Conservation (phyloP, 2,888 invertebrate genomes). For the Torymus tubicola region DNA sequence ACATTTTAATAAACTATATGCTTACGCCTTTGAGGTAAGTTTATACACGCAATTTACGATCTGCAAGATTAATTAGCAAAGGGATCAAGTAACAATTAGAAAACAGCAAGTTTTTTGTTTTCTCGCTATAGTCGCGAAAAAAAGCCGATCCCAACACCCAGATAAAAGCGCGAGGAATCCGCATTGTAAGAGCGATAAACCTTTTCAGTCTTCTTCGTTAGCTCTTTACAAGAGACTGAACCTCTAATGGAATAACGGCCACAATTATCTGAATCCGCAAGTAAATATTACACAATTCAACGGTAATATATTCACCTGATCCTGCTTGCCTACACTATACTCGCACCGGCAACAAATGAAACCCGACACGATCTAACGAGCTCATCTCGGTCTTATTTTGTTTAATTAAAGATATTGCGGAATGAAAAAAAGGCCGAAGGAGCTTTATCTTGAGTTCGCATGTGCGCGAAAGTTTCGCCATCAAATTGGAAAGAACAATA, state of each 20-base stretch:
- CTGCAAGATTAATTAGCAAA: too few relatives aligned
- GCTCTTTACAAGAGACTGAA: too few relatives aligned
- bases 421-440: neutral
- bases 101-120: too few relatives aligned
- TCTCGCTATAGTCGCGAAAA: too few relatives aligned
- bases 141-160: too few relatives aligned
- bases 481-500: slow-evolving; percentile 14
- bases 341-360: slow-evolving; percentile 7
- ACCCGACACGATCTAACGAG: slow-evolving; percentile 28
- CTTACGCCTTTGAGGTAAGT: too few relatives aligned
- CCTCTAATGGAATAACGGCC: slow-evolving; percentile 16
- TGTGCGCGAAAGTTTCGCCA: too few relatives aligned
- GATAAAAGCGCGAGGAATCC: too few relatives aligned
- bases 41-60: too few relatives aligned
- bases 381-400: slow-evolving; percentile 19
- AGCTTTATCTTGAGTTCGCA: too few relatives aligned
- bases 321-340: neutral
- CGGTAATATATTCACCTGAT: slow-evolving; percentile 22
- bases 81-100: too few relatives aligned
- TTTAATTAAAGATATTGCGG: slow-evolving; percentile 21
- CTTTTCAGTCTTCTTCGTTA: neutral
- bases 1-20: too few relatives aligned
- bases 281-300: slow-evolving; percentile 30
- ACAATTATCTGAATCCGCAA: slow-evolving; percentile 39
- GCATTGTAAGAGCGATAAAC: neutral